A percentile compares a stretch with the other conserved stretches of the same genome.
Evolutionary conservation across 2,888 invertebrate genomes (phyloP).

Genomic region (Morpho helenor): DNA sequence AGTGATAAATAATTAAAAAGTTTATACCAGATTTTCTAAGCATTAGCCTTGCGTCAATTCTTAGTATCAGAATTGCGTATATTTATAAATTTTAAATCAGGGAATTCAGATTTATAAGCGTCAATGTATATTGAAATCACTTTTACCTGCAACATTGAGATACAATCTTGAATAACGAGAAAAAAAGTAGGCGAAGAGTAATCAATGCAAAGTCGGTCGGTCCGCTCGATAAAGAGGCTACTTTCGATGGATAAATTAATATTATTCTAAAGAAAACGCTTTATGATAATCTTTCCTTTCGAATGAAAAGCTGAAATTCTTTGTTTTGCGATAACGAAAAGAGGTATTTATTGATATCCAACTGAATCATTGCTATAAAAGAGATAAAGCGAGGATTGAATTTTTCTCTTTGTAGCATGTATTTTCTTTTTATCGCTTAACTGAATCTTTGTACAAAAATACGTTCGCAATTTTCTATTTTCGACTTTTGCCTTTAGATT

Average conservation of each 20-base stretch:
- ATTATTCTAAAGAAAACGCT: conserved; percentile 40
- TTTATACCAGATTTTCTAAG: too few relatives aligned
- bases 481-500: too few relatives aligned
- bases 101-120: background rate
- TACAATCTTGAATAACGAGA: conserved; percentile 26
- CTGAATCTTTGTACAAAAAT: too few relatives aligned
- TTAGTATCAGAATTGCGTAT: too few relatives aligned
- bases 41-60: too few relatives aligned
- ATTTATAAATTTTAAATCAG: too few relatives aligned
- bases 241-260: conserved; percentile 51
- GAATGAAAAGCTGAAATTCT: background rate
- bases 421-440: too few relatives aligned
- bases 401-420: too few relatives aligned
- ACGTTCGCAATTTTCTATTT: too few relatives aligned
- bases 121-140: conserved; percentile 10
- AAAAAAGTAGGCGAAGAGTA: conserved; percentile 36
- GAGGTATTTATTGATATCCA: background rate
- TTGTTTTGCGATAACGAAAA: conserved; percentile 1
- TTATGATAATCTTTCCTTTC: conserved; percentile 28
- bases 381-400: too few relatives aligned
- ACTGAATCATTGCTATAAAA: too few relatives aligned
- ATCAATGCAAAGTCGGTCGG: conserved; percentile 59
- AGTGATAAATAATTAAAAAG: too few relatives aligned
- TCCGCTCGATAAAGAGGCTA: conserved; percentile 49
- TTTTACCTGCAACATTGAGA: background rate